Evolutionary conservation across 2,888 invertebrate genomes (phyloP).

Genomic region (Hyppa rectilinea): DNA sequence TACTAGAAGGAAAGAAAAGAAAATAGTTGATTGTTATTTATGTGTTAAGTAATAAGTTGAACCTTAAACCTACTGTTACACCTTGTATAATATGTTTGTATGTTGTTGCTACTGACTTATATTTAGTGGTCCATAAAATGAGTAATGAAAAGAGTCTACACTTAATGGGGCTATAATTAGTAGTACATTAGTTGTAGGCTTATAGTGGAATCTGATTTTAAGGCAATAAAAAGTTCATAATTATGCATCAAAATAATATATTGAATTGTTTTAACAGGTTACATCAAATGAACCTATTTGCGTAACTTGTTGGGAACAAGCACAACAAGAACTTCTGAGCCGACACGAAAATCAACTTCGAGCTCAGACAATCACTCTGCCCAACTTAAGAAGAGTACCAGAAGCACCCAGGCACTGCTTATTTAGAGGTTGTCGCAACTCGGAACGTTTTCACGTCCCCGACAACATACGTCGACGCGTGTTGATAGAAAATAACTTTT

Average conservation of each 20-base stretch:
- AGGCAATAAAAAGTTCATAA: not conserved
- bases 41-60: too few relatives aligned
- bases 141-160: too few relatives aligned
- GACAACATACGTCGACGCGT: conserved; percentile 1
- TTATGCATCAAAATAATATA: not conserved
- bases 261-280: conserved; percentile 2
- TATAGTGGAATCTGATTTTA: not conserved
- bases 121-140: too few relatives aligned
- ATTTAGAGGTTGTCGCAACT: conserved; percentile 5
- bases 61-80: too few relatives aligned
- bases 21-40: too few relatives aligned
- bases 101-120: too few relatives aligned
- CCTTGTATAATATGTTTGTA: too few relatives aligned
- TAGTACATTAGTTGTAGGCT: not conserved
- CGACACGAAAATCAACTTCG: not conserved
- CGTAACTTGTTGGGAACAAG: conserved; percentile 2
- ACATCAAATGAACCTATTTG: conserved; percentile 7
- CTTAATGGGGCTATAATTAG: too few relatives aligned
- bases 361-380: conserved; percentile 3
- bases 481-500: conserved; percentile 2
- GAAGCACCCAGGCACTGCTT: conserved; percentile 7
- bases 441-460: conserved; percentile 2
- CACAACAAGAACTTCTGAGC: conserved; percentile 1
- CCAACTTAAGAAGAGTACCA: conserved; percentile 12
- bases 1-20: too few relatives aligned